phyloP scores from a whole-genome alignment of 2,113 vertebrate genomes.

The Elephas maximus region DNA sequence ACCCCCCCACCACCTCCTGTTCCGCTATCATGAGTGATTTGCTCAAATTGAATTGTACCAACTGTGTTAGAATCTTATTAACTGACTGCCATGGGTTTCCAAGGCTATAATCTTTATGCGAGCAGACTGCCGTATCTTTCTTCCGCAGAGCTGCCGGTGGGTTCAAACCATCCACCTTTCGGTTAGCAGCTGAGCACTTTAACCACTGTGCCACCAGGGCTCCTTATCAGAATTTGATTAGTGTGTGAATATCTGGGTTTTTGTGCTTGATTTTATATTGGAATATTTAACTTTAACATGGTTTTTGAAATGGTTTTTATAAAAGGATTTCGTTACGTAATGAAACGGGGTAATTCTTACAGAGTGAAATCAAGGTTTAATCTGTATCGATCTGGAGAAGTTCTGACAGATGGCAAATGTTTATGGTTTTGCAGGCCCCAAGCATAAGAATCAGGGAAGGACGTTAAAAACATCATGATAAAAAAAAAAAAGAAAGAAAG shows the following conservation, averaged over 20 bases:
- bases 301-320: slow-evolving; percentile 47
- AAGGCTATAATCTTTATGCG: not conserved
- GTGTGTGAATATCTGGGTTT: not conserved
- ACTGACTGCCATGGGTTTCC: not conserved
- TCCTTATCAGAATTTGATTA: not conserved
- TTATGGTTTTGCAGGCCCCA: not conserved
- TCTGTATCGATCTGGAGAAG: not conserved
- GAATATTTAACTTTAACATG: not conserved
- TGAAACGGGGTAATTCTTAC: not conserved
- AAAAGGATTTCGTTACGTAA: slow-evolving; percentile 20
- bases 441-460: slow-evolving; percentile 39
- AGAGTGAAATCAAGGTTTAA: slow-evolving; percentile 25
- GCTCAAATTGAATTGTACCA: not conserved
- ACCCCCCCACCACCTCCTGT: not conserved
- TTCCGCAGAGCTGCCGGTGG: not conserved
- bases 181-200: not conserved
- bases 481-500: slow-evolving; percentile 15
- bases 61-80: not conserved
- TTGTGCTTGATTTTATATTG: not conserved
- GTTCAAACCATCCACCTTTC: not conserved
- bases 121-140: not conserved
- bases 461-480: not conserved
- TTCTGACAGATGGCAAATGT: not conserved
- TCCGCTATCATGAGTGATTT: not conserved
- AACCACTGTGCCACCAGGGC: not conserved